These are phyloP conservation scores for Neolamprologus sp. DNA, from an alignment of 2,113 vertebrate species.

Conservation along the genomic window DNA sequence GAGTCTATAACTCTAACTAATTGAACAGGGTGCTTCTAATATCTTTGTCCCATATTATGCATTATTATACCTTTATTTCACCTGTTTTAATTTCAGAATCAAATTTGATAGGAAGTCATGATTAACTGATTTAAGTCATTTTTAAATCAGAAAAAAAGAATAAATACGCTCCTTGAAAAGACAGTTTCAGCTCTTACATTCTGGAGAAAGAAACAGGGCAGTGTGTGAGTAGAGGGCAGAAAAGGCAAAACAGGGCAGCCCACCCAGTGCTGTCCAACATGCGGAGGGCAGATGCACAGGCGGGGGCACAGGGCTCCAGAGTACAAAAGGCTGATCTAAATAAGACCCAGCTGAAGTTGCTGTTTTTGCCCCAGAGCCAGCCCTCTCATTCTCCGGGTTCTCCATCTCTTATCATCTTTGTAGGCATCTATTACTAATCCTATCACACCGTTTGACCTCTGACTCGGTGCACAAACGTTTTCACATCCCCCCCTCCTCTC, in stretches of 20 bases:
- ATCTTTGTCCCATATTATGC: not conserved
- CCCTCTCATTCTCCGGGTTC: not conserved
- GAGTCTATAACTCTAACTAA: not conserved
- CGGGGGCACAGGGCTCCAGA: not conserved
- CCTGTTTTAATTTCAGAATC: not conserved
- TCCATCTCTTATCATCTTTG: conserved; percentile 31
- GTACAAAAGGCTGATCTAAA: conserved; percentile 64
- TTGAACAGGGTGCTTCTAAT: not conserved
- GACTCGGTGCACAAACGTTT: conserved; percentile 37
- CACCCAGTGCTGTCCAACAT: conserved; percentile 59
- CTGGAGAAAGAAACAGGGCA: not conserved
- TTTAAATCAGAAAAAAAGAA: not conserved
- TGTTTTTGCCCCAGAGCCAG: conserved; percentile 3
- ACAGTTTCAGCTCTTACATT: not conserved
- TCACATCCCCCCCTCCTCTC: conserved; percentile 6
- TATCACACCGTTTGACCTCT: conserved; percentile 42
- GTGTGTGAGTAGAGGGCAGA: conserved; percentile 4
- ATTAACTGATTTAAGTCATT: not conserved
- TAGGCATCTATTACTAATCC: conserved; percentile 34
- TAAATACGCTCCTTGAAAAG: not conserved
- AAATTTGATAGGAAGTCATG: fast-evolving
- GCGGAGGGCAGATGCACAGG: conserved; percentile 61
- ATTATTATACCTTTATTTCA: not conserved
- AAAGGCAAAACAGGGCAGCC: conserved; percentile 35
- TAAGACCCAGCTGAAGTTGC: conserved; percentile 60